Percentiles rank a stretch among this genome's conserved stretches.
Evolutionary conservation across 2,113 vertebrate species (phyloP).

Genomic region (Triplophysa tibetana): DNA sequence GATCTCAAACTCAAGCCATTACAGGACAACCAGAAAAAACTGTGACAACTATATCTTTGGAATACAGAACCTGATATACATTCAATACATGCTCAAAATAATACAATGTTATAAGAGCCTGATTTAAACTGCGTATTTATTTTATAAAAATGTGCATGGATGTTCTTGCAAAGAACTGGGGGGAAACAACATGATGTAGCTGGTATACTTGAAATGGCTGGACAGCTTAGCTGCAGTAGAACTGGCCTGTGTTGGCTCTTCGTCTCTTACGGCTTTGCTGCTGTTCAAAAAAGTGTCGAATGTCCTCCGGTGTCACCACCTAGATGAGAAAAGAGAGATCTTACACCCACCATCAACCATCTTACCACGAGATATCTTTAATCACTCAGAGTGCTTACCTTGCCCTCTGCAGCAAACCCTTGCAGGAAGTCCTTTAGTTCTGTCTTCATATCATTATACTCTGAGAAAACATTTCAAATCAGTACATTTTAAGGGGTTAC

Average conservation of each 20-base stretch:
- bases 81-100: constrained; percentile 8
- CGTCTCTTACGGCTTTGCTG: constrained; percentile 88
- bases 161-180: constrained; percentile 3
- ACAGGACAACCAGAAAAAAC: not conserved
- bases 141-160: constrained; percentile 18
- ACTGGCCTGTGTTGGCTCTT: constrained; percentile 62
- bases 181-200: not conserved
- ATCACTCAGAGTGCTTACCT: constrained; percentile 70
- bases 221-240: constrained; percentile 64
- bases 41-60: constrained; percentile 26
- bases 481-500: not conserved
- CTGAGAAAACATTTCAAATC: constrained; percentile 62
- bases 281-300: constrained; percentile 94
- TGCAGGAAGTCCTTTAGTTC: constrained; percentile 96
- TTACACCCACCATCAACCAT: not conserved
- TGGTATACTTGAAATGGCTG: not conserved
- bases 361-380: not conserved
- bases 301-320: constrained; percentile 96
- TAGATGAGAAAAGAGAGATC: constrained; percentile 53
- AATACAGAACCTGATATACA: not conserved
- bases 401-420: constrained; percentile 93
- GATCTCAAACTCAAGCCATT: constrained; percentile 1
- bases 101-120: constrained; percentile 11
- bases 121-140: constrained; percentile 34
- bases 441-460: constrained; percentile 96